Conservation (phyloP, 2,113 vertebrate species). For the Sinosuthora webbiana region DNA sequence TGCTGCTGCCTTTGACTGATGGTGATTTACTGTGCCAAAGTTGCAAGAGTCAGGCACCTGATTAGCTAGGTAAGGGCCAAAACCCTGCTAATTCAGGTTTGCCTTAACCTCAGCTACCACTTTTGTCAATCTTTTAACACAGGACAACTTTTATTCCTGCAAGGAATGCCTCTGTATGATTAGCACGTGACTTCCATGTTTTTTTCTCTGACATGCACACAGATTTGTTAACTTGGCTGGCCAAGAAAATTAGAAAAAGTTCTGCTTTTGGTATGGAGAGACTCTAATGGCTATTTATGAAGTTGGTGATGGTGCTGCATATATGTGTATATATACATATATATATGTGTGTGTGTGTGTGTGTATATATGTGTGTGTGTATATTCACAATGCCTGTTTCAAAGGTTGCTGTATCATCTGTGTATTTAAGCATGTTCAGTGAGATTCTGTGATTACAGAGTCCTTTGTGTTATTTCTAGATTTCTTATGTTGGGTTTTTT, state of each 20-base stretch:
- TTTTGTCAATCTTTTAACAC: neutral
- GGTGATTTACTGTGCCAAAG: neutral
- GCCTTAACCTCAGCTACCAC: neutral
- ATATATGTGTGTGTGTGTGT: neutral
- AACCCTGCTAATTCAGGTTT: neutral
- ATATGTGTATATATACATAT: too few species aligned
- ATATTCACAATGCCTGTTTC: fast-evolving
- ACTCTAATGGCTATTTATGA: neutral
- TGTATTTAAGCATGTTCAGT: neutral
- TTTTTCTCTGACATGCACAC: neutral
- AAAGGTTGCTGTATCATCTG: neutral
- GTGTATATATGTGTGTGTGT: neutral
- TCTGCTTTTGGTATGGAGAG: neutral
- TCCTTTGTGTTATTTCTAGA: neutral
- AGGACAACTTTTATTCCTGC: neutral
- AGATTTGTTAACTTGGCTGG: neutral
- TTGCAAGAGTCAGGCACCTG: neutral
- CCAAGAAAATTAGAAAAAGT: neutral
- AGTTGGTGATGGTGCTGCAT: neutral
- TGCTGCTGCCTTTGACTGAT: neutral
- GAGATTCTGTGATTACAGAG: neutral
- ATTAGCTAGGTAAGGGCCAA: neutral
- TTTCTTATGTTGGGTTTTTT: neutral
- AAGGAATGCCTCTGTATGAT: neutral
- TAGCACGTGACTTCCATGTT: neutral